Evolutionary conservation across 2,888 invertebrate species (phyloP).

Genomic region (Lithophane ornitopus): DNA sequence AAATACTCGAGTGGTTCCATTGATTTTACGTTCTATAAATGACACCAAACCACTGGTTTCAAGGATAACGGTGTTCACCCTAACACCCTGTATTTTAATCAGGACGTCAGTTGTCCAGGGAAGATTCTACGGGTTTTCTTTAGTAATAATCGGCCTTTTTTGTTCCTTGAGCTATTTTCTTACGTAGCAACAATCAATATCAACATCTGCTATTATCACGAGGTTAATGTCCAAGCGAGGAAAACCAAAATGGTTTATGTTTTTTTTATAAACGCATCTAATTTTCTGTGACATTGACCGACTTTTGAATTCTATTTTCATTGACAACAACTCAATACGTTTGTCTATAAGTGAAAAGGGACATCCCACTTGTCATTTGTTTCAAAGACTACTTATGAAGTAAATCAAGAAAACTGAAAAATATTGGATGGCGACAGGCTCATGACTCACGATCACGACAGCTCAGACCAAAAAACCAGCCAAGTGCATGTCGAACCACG

Average conservation of each 20-base stretch:
- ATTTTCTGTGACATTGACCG: conserved; percentile 36
- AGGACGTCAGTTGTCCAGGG: neutral
- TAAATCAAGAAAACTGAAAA: neutral
- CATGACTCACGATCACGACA: too few species aligned
- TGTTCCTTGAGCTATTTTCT: neutral
- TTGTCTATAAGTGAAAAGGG: conserved; percentile 8
- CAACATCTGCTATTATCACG: neutral
- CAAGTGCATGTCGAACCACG: too few species aligned
- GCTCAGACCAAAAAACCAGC: too few species aligned
- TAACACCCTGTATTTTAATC: too few species aligned
- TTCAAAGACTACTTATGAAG: neutral
- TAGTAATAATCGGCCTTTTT: neutral
- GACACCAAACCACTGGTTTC: too few species aligned
- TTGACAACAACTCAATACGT: neutral
- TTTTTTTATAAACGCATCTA: neutral
- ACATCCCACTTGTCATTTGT: conserved; percentile 11
- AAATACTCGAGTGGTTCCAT: too few species aligned
- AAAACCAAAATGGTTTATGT: conserved; percentile 4
- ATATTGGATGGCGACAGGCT: neutral
- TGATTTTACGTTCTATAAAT: too few species aligned
- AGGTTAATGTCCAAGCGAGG: neutral
- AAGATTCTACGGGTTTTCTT: neutral
- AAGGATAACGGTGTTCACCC: too few species aligned
- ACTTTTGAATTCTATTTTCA: conserved; percentile 15
- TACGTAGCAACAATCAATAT: neutral